phyloP scores from a whole-genome alignment of 2,113 vertebrate species.

The Vidua macroura region DNA sequence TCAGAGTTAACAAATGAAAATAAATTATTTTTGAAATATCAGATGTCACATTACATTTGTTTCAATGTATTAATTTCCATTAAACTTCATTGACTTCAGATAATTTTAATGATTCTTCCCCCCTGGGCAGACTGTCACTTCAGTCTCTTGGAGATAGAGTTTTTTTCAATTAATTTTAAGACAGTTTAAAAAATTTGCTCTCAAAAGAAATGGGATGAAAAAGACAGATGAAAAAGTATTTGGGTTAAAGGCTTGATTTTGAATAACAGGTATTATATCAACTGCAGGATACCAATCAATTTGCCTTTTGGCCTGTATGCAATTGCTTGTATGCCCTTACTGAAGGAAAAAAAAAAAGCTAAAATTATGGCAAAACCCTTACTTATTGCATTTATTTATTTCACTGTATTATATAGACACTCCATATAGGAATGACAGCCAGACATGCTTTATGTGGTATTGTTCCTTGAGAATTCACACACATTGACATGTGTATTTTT shows the following conservation, averaged over 20 bases:
- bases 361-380: fast-evolving
- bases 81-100: neutral
- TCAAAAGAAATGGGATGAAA: neutral
- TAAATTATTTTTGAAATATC: slow-evolving; percentile 32
- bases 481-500: neutral
- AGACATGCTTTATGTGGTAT: neutral
- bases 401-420: neutral
- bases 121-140: neutral
- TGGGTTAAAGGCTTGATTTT: neutral
- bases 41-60: slow-evolving; percentile 8
- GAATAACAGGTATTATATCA: neutral
- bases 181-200: neutral
- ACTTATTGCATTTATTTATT: neutral
- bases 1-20: slow-evolving; percentile 46
- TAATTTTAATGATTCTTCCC: neutral
- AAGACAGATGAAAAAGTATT: neutral
- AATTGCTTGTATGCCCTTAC: neutral
- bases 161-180: slow-evolving; percentile 8
- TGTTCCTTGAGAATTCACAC: neutral
- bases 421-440: neutral
- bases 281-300: neutral
- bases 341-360: neutral
- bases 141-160: neutral
- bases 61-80: slow-evolving; percentile 45
- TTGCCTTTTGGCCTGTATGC: neutral